These are phyloP conservation scores for Cheilinus undulatus DNA, from an alignment of 2,113 vertebrate genomes.

Conservation along the genomic window DNA sequence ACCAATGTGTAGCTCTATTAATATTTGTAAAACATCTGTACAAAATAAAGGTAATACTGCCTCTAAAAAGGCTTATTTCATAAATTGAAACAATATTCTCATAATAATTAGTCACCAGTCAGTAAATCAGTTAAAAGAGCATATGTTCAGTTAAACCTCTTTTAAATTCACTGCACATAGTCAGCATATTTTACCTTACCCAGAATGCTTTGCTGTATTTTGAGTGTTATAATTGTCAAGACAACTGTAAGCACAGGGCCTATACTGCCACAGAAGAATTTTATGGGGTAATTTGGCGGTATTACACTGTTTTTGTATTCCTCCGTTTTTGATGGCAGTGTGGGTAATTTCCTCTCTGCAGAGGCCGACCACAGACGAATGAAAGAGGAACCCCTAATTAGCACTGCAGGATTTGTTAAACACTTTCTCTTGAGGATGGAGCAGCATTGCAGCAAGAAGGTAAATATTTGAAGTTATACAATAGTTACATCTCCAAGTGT, in stretches of 20 bases:
- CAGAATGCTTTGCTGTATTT: background rate
- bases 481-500: conserved; percentile 46
- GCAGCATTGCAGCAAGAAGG: conserved; percentile 56
- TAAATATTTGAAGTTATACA: conserved; percentile 68
- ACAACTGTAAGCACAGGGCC: conserved; percentile 29
- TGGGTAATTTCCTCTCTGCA: conserved; percentile 49
- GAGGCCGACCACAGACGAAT: conserved; percentile 32
- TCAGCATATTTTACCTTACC: background rate
- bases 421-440: conserved; percentile 59
- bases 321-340: conserved; percentile 21
- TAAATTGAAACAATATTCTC: background rate
- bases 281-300: conserved; percentile 38
- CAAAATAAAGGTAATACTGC: background rate
- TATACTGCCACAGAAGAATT: conserved; percentile 2
- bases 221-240: conserved; percentile 16
- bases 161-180: background rate
- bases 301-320: conserved; percentile 36
- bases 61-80: background rate
- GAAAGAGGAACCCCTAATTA: conserved; percentile 65
- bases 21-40: no score
- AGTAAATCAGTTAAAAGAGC: background rate
- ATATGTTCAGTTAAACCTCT: background rate
- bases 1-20: no score
- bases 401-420: conserved; percentile 68
- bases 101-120: conserved; percentile 11